Base-by-base conservation (phyloP, 2,113 vertebrate genomes). In the Glareola pratincola region DNA sequence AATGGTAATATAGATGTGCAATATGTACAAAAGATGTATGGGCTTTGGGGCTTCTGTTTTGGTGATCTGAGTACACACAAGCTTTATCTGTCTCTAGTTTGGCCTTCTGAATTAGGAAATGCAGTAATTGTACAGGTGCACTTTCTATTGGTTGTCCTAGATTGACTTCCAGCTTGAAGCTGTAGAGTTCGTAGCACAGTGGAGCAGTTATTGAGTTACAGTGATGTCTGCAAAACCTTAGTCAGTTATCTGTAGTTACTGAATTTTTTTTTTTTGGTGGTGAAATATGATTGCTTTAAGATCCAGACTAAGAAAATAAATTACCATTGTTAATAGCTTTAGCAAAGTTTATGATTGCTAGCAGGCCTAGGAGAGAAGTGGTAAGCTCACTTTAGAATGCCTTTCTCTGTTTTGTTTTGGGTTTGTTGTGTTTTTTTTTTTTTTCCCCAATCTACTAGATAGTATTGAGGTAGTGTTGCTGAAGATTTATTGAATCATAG, bases 71-170 rank as follows among this genome's bases (percentile, higher is more conserved):
- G 71, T 97, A 81, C 64, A 96, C 48, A 93, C 48, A 84, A 73
- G 86, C 88, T 96, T 91, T 80, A 76, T 94, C 83, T 97, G 91
- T 95, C 57, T 95, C 68, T 71, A 43, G 90, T 95, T 97, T 93
- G 97, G 93, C 85, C 82, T 96, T 96, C 90, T 97, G 96, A 96
- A 97, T 96, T 95, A 97, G 97, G 97, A 97, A 97, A 98, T 97
- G 93, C 89, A 95, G 96, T 97, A 97, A 98, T 97, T 98, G 92
- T 97, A 96, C 97, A 98, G 97, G 97, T 98, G 97, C 93, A 89
- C 95, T 98, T 98, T 97, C 97, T 98, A 96, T 98, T 98, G 98
- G 98, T 96, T 98, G 91, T 96, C 96, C 96, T 98, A 98, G 97
- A 96, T 96, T 98, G 97, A 98, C 98, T 98, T 97, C 94, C 96